Evolutionary conservation across 2,797 vertebrate species (phyloP), one percentile per base, ranked within the genome.

Genomic region (Margarornis squamiger): DNA sequence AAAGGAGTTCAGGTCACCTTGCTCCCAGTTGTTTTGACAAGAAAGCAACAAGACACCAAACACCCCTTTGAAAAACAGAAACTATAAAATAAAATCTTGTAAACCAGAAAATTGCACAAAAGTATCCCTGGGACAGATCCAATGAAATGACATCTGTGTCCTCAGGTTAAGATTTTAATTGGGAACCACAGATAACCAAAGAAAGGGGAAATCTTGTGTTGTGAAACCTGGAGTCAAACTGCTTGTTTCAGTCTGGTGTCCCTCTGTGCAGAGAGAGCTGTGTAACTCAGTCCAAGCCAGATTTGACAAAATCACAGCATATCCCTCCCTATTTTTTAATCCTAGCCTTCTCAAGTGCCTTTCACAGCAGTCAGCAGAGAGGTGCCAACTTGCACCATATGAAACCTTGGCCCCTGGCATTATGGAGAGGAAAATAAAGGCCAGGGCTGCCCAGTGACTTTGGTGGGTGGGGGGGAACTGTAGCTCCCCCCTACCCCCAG

Each of bases 391-490:
- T 34, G 51, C 54, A 23, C 27, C 2, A 2, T 11, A 29, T 8
- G 29, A 86, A 74, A 73, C 48, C 20, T 36, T 46, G 30, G 8
- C 15, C 49, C 57, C 77, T 43, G 39, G 27, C 38, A 43, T 17
- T 48, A 29, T 1, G 12, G 15, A 76, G 32, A 38, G 18, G 17
- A n/a, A 75, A 77, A 73, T 20, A 79, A 66, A 63, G 12, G 20
- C 12, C 15, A 38, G 43, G 15, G 29, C 34, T 77, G 20, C 15
- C 17, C 6, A 1, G 21, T 14, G 17, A 26, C 12, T 90, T 67
- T 19, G 4, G 2, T 7, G 0, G 4, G 2, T 7, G 0, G 0
- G 6, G 15, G 6, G 4, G 12, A 66, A 68, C 4, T 57, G 16
- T 52, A 68, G 61, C 54, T 75, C 10, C 24, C 24, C 9, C 19